A percentile compares a stretch with the other conserved stretches of the same genome.
Conservation (phyloP, 1,140 invertebrate genomes). For the Drosophila dunni region DNA sequence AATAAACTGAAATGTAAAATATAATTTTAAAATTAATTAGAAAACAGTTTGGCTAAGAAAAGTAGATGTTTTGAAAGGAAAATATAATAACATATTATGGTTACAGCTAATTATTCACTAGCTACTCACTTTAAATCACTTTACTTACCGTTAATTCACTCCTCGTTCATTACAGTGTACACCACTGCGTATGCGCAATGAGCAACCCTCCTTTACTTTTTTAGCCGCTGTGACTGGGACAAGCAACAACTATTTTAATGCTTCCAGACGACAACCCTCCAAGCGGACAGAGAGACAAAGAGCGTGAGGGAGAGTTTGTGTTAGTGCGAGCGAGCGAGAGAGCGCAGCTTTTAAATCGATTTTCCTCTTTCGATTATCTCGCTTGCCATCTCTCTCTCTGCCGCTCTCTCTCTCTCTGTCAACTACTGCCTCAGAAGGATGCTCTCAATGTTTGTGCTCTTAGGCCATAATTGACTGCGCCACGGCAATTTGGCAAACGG, state of each 20-base stretch:
- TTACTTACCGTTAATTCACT: neutral
- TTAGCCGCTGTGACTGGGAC: constrained; percentile 1
- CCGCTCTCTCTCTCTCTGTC: neutral
- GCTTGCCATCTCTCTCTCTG: constrained; percentile 29
- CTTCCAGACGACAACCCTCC: constrained; percentile 63
- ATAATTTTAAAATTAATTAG: neutral
- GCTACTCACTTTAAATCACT: neutral
- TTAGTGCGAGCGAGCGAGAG: constrained; percentile 31
- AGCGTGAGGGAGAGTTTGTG: neutral
- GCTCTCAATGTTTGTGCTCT: constrained; percentile 30
- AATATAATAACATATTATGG: too few relatives aligned
- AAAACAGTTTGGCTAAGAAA: neutral
- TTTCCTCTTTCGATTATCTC: constrained; percentile 48
- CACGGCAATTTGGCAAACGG: constrained; percentile 59
- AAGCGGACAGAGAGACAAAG: neutral
- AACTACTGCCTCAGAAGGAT: neutral
- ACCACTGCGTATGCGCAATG: constrained; percentile 71
- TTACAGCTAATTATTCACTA: too few relatives aligned
- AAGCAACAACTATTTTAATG: constrained; percentile 53
- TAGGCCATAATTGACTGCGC: constrained; percentile 60
- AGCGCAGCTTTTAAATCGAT: constrained; percentile 61
- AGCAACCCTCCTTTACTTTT: neutral
- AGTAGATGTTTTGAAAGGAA: too few relatives aligned
- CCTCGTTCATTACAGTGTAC: constrained; percentile 46
- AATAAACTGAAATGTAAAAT: neutral